Evolutionary conservation across 53 echinoderm and acorn worm genomes (phyloP), one percentile per base, ranked within the genome.

Genomic region (Patiria pectinifera): DNA sequence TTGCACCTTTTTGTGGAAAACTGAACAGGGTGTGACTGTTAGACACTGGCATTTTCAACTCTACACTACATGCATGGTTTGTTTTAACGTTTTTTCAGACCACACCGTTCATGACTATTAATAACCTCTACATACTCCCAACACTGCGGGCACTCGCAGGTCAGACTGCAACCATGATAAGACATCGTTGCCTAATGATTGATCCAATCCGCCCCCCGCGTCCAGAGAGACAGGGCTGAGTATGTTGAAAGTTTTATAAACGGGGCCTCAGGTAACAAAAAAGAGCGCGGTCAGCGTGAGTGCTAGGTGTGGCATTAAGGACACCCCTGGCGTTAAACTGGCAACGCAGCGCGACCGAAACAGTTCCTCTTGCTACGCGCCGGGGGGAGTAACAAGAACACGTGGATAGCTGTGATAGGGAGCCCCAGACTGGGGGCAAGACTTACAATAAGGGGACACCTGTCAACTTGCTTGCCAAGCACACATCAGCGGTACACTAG

Each of bases 101-200:
- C 46, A 24, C 47, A 59, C 48, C 53, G 48, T 18, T 82, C 82
- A 82, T 48, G 14, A 43, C 82, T 59, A 44, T 82, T 9, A 82
- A 82, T 82, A 82, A 59, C 58, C 79, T 6, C 9, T 6, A 76
- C 79, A 78, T 78, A 46, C 15, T 76, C 11, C 46, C 11, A 1
- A 74, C 74, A 74, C 74, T 74, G 74, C 24, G 6, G 74, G 74
- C 74, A 6, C 24, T 62, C 13, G 84, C 26, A 0, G 44, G 18
- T 44, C 44, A 14, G 48, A 18, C 47, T 21, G 47, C 86, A 47
- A 66, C 11, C 45, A 12, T 76, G 87, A 48, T 87, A 77, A 87
- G 87, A 46, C 45, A 62, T 59, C 16, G 49, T 46, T 76, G 44
- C 76, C 24, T 21, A 61, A 53, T 78, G 88, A 88, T 88, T 88